Evolutionary conservation across 2,888 invertebrate genomes (phyloP).

Genomic region (Apodemia duryi): DNA sequence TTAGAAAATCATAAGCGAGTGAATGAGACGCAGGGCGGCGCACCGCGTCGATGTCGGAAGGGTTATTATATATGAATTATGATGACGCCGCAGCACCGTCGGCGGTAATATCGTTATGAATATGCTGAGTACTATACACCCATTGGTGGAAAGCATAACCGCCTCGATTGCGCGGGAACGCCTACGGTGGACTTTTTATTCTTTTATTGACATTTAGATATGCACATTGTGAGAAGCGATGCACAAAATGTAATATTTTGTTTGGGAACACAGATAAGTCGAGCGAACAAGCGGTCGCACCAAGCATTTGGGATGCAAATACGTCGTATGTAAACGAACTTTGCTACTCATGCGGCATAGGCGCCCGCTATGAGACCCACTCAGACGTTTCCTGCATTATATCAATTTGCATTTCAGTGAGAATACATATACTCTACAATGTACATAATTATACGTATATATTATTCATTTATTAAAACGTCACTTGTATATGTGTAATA

Average conservation of each 20-base stretch:
- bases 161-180: conserved; percentile 72
- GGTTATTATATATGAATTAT: conserved; percentile 81
- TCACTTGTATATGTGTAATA: conserved; percentile 3
- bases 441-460: conserved; percentile 14
- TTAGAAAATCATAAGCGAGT: conserved; percentile 42
- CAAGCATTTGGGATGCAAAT: conserved; percentile 78
- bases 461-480: conserved; percentile 15
- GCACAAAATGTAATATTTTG: conserved; percentile 78
- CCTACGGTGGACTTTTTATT: conserved; percentile 75
- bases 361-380: conserved; percentile 74
- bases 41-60: conserved; percentile 64
- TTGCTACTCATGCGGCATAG: conserved; percentile 73
- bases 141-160: conserved; percentile 75
- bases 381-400: conserved; percentile 79
- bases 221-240: conserved; percentile 73
- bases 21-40: conserved; percentile 63
- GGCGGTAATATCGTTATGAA: conserved; percentile 80
- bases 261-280: conserved; percentile 66
- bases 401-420: conserved; percentile 77
- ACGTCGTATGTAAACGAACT: conserved; percentile 78
- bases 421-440: conserved; percentile 32
- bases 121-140: conserved; percentile 71
- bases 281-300: conserved; percentile 61
- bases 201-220: conserved; percentile 78
- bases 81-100: conserved; percentile 73